phyloP scores from a whole-genome alignment of 2,888 invertebrate genomes.

The Cantharis rustica region DNA sequence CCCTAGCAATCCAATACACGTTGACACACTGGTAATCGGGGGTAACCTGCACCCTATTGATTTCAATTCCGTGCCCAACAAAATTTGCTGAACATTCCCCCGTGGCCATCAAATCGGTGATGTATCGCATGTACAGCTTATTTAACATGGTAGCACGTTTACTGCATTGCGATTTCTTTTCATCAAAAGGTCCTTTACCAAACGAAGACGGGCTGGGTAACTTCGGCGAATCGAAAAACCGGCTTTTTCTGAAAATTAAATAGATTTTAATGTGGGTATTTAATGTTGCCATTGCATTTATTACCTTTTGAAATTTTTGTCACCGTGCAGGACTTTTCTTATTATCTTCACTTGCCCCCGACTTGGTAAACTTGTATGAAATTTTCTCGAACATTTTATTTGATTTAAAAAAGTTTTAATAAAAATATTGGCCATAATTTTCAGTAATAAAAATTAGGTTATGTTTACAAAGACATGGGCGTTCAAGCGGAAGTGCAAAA shows the following conservation, averaged over 20 bases:
- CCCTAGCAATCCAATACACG: constrained; percentile 74
- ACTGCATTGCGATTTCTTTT: constrained; percentile 60
- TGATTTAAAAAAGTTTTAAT: constrained; percentile 4
- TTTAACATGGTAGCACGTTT: constrained; percentile 72
- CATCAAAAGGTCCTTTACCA: constrained; percentile 55
- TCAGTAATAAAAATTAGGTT: constrained; percentile 11
- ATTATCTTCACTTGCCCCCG: neutral
- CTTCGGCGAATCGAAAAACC: constrained; percentile 43
- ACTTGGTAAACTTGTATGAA: neutral
- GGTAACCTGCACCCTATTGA: constrained; percentile 71
- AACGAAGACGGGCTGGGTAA: constrained; percentile 42
- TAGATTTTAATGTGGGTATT: neutral
- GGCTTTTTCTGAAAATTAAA: constrained; percentile 39
- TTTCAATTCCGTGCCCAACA: constrained; percentile 70
- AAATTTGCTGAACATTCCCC: constrained; percentile 67
- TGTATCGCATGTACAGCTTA: constrained; percentile 79
- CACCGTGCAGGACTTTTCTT: neutral
- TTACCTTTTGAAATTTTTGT: constrained; percentile 10
- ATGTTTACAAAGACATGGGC: neutral
- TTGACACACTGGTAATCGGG: constrained; percentile 69
- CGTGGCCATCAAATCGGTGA: constrained; percentile 78
- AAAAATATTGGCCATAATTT: neutral
- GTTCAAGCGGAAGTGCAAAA: no score
- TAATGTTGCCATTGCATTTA: neutral
- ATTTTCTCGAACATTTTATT: neutral